Evolutionary conservation across 2,888 invertebrate genomes (phyloP).

Genomic region (Phalera bucephala): DNA sequence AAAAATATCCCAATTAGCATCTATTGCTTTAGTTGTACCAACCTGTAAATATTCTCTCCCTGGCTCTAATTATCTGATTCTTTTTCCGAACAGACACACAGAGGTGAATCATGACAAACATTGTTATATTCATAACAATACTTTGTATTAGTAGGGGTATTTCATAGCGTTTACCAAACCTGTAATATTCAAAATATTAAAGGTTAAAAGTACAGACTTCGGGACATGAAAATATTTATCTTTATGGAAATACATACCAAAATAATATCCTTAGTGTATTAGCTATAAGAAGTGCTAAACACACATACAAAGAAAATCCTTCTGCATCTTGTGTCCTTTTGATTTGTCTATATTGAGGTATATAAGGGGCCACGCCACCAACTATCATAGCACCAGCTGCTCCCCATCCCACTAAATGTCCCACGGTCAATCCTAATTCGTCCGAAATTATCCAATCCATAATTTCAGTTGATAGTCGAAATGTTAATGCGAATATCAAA

Average conservation of each 20-base stretch:
- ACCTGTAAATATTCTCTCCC: constrained; percentile 94
- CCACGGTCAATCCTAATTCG: constrained; percentile 88
- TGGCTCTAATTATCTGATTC: constrained; percentile 88
- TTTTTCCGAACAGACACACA: constrained; percentile 94
- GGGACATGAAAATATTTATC: no score
- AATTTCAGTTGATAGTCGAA: constrained; percentile 22
- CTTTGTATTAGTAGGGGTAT: constrained; percentile 97
- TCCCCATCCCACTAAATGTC: constrained; percentile 89
- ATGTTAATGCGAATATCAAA: constrained; percentile 14
- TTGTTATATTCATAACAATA: constrained; percentile 97
- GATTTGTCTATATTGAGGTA: constrained; percentile 98
- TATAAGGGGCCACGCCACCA: constrained; percentile 97
- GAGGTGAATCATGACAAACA: constrained; percentile 97
- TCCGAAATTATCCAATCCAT: constrained; percentile 93
- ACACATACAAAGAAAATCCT: constrained; percentile 98
- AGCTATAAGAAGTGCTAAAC: constrained; percentile 96
- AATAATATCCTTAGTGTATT: constrained; percentile 98
- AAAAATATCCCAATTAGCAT: constrained; percentile 7
- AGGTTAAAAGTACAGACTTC: no score
- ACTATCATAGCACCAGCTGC: constrained; percentile 96
- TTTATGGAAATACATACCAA: no score
- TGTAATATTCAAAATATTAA: constrained; percentile 67
- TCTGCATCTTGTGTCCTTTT: constrained; percentile 95
- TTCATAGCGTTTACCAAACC: constrained; percentile 99
- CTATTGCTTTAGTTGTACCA: constrained; percentile 41